Base-by-base conservation (phyloP, 2,797 vertebrate genomes). In the Rhincodon typus region DNA sequence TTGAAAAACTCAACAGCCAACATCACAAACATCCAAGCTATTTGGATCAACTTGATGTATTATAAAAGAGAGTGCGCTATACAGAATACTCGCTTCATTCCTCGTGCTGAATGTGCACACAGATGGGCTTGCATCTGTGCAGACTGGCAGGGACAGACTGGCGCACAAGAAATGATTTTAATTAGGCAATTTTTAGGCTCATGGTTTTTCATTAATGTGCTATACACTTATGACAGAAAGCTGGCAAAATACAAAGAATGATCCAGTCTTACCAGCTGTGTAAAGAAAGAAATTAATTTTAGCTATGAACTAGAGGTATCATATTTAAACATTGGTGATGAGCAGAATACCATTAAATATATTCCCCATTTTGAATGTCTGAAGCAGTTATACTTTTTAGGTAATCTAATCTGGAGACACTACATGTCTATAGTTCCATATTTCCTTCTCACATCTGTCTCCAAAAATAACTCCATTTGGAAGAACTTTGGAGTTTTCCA, bases 71-170 rank as follows among this genome's bases (percentile, higher is more conserved):
- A 46, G 69, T 74, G 42, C 27, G 25, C 27, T 15, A 30, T 53
- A 50, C 30, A 94, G 69, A 94, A 94, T 74, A 42, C 42, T 34
- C 27, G 17, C 94, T 74, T 94, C 42, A 94, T 74, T 46, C 46
- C 69, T 13, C 21, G 21, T 53, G 70, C 69, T 53, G 74, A 94
- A 34, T 94, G 70, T 72, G 69, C 34, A 94, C 94, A 74, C 94
- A 94, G 94, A 94, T 94, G 94, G 67, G 67, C 74, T 94, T 94
- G 94, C 69, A 94, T 94, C 69, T 72, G 94, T 94, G 67, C 69
- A 70, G 69, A 72, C 67, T 94, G 93, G 72, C 93, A 46, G 93
- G 57, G 69, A 72, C 42, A 50, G 69, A 74, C 93, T 94, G 69
- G 42, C 69, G 17, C 66, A 93, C n/a, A 69, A 93, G 66, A 67